phyloP scores from a whole-genome alignment of 2,113 vertebrate genomes.

The Mobula hypostoma region DNA sequence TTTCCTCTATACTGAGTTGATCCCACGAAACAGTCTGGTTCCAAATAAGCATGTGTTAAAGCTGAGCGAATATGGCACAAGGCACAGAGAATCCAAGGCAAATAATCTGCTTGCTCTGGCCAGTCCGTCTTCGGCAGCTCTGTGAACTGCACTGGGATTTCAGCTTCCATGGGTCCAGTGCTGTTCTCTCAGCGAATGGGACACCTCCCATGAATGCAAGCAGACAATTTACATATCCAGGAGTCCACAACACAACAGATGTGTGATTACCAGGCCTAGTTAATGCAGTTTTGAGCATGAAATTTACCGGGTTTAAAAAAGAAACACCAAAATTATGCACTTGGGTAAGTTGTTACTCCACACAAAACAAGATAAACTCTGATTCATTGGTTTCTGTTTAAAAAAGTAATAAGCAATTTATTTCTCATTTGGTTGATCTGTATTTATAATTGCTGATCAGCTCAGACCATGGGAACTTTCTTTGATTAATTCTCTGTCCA shows the following conservation, averaged over 20 bases:
- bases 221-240: slow-evolving; percentile 36
- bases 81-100: slow-evolving; percentile 7
- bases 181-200: slow-evolving; percentile 46
- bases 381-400: not conserved
- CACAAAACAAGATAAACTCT: not conserved
- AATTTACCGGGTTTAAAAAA: not conserved
- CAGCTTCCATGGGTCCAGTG: slow-evolving; percentile 49
- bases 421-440: not conserved
- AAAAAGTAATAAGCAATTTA: not conserved
- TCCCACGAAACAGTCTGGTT: not conserved
- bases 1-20: not conserved
- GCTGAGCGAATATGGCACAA: slow-evolving; percentile 21
- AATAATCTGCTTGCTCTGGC: not conserved
- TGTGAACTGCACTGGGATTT: slow-evolving; percentile 42
- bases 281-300: not conserved
- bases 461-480: slow-evolving; percentile 26
- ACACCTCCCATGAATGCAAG: slow-evolving; percentile 40
- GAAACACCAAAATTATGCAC: not conserved
- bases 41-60: slow-evolving; percentile 19
- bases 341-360: not conserved
- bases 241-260: not conserved
- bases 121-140: not conserved
- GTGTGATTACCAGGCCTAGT: not conserved
- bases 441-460: slow-evolving; percentile 15
- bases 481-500: slow-evolving; percentile 23